These are phyloP conservation scores for Phylloscopus trochiloides DNA, from an alignment of 2,113 vertebrate genomes.

Conservation along the genomic window DNA sequence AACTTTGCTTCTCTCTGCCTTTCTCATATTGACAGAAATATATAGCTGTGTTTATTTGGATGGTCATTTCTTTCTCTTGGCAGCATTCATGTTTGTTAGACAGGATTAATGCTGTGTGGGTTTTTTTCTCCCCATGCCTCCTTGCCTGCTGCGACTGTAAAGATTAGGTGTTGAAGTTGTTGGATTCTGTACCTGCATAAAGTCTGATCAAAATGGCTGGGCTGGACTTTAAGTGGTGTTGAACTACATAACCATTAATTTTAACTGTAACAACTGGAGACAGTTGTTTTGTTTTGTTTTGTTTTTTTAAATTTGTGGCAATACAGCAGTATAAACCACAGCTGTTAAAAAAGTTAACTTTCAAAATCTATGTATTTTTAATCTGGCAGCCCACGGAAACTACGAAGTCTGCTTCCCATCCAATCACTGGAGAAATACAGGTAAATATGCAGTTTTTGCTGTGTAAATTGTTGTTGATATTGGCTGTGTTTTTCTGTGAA, in stretches of 20 bases:
- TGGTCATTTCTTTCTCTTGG: not conserved
- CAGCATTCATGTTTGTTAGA: not conserved
- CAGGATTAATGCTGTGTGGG: not conserved
- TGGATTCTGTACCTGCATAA: not conserved
- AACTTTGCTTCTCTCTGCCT: not conserved
- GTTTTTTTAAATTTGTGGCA: not conserved
- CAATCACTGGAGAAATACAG: constrained; percentile 97
- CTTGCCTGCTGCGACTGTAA: not conserved
- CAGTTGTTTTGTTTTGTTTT: not conserved
- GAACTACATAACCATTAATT: not conserved
- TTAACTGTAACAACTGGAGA: not conserved
- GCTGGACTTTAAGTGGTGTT: not conserved
- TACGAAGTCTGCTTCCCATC: constrained; percentile 81
- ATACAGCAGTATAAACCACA: not conserved
- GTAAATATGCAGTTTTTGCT: constrained; percentile 55
- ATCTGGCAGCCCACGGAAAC: constrained; percentile 81
- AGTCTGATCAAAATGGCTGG: not conserved
- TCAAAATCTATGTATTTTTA: constrained; percentile 11
- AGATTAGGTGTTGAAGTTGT: not conserved
- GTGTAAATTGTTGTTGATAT: not conserved
- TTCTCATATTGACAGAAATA: not conserved
- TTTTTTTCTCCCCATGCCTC: not conserved
- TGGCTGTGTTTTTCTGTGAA: not conserved
- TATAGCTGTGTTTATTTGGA: not conserved
- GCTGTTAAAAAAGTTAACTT: not conserved